These are phyloP conservation scores for Centropyge bicolor DNA, from an alignment of 2,797 vertebrate species.

Conservation along the genomic window DNA sequence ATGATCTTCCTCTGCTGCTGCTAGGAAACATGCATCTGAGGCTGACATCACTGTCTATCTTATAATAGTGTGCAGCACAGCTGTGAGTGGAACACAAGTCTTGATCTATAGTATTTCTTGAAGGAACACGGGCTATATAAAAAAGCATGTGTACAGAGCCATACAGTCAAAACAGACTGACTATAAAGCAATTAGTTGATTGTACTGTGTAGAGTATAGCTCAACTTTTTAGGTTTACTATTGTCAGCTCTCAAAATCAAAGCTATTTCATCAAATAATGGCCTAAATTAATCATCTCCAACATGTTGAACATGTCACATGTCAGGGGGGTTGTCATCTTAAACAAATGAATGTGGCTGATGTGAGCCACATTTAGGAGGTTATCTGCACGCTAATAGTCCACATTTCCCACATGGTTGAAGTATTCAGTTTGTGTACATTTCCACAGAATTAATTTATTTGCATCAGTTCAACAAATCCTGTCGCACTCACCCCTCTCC, in stretches of 20 bases:
- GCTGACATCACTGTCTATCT: background rate
- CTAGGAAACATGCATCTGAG: slow-evolving; percentile 20
- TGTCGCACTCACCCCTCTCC: background rate
- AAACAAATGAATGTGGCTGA: background rate
- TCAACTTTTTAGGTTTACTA: too few relatives aligned
- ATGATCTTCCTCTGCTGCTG: slow-evolving; percentile 14
- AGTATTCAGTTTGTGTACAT: background rate
- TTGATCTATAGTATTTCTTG: background rate
- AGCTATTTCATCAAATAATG: background rate
- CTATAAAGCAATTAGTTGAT: background rate
- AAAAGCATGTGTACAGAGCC: background rate
- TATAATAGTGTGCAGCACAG: slow-evolving; percentile 18
- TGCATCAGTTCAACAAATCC: background rate
- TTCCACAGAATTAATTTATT: background rate
- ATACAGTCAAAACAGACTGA: background rate
- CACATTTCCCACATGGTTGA: background rate
- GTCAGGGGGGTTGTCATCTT: background rate
- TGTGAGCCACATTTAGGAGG: background rate
- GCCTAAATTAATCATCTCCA: background rate
- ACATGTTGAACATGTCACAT: background rate
- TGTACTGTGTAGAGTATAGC: background rate
- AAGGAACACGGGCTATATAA: background rate
- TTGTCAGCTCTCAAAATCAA: background rate
- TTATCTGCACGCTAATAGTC: background rate
- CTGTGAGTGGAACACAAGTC: slow-evolving; percentile 8